Base-by-base conservation (phyloP, 2,797 vertebrate genomes). In the Fistularia tabacaria region DNA sequence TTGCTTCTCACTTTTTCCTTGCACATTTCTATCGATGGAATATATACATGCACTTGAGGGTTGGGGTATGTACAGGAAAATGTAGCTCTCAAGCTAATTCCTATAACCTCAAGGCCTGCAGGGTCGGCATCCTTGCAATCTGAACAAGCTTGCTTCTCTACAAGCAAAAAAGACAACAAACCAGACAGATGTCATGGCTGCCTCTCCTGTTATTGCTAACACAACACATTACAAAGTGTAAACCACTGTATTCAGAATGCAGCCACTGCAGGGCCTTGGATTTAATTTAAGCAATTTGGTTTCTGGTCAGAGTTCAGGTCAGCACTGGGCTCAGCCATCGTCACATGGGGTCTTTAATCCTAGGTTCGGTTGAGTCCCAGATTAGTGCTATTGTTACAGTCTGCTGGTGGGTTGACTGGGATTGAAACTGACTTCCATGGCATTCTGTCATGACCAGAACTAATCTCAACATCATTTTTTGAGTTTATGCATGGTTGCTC, bases 331-430 rank as follows among this genome's bases (percentile, higher is more conserved):
- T 82, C 75, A 80, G 76, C 41, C 70, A 67, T 80, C 77, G 51
- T 90, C 85, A 86, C 88, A 87, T 84, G 86, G 72, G 84, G 84
- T 80, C 82, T 76, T 71, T 84, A 87, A 86, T 86, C 79, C 79
- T 62, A 13, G 69, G 72, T 82, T 73, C 46, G 57, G 62, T 81
- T 68, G 48, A 84, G 64, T 81, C 67, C 68, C 66, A 87, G 83
- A 87, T 87, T 86, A 85, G 78, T 76, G 75, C 74, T 85, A 76
- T 83, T 85, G 71, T 78, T 84, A 81, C 80, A 85, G 80, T 82
- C 79, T 74, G 66, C 77, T 81, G 73, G 71, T 74, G 76, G 56
- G 59, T 78, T 80, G 80, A 84, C 59, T 73, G 47, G 64, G 73
- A 87, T 82, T 86, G 72, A 75, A 82, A 48, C 53, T 74, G 79